phyloP scores from a whole-genome alignment of 2,113 vertebrate genomes.

The Ochotona curzoniae region DNA sequence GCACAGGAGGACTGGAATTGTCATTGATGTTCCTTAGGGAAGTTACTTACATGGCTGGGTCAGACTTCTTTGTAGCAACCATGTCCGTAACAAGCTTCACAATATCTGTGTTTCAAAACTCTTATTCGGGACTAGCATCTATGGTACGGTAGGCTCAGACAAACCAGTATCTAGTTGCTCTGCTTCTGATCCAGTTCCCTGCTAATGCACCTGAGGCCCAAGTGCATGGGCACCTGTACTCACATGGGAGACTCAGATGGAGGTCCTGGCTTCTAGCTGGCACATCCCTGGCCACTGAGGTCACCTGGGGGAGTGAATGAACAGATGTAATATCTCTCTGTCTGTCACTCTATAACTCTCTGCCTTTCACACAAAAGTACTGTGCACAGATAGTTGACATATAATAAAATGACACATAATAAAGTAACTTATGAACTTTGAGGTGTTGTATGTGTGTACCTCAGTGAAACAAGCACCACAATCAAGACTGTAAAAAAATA shows the following conservation, averaged over 20 bases:
- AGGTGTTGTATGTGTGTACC: background rate
- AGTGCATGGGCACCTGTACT: too few species aligned
- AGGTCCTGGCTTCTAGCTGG: too few species aligned
- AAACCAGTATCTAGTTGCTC: background rate
- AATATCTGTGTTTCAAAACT: background rate
- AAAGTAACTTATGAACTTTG: background rate
- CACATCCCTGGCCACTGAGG: too few species aligned
- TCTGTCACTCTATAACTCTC: too few species aligned
- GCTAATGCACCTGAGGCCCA: too few species aligned
- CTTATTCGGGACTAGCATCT: background rate
- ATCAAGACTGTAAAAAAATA: background rate
- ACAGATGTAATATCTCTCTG: too few species aligned
- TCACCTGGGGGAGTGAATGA: too few species aligned
- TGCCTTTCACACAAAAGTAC: background rate
- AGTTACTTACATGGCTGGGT: background rate
- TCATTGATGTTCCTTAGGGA: background rate
- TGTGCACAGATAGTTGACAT: background rate
- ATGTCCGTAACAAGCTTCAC: background rate
- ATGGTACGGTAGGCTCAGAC: background rate
- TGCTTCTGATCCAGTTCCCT: too few species aligned
- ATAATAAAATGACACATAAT: background rate
- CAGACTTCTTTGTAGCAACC: slow-evolving; percentile 14
- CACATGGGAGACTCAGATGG: too few species aligned
- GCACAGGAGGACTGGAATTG: background rate
- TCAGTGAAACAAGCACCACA: background rate